Percentiles rank a stretch among this genome's conserved stretches.
These are phyloP conservation scores for Lacerta bilineata DNA, from an alignment of 2,797 vertebrate species.

Conservation along the genomic window DNA sequence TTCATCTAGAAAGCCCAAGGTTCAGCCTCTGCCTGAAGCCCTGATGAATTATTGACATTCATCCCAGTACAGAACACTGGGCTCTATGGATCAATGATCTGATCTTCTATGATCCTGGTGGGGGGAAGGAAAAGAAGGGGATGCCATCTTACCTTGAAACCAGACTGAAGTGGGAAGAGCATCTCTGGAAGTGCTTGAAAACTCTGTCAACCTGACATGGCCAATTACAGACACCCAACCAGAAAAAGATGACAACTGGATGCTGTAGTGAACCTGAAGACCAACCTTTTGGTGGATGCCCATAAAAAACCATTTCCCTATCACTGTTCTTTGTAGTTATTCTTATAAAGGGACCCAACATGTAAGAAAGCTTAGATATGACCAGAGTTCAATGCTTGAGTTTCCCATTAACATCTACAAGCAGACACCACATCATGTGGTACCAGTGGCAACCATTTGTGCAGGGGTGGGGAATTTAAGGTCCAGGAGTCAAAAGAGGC, in stretches of 20 bases:
- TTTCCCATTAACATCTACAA: background rate
- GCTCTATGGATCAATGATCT: background rate
- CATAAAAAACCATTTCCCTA: background rate
- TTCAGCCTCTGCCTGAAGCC: background rate
- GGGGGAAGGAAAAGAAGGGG: background rate
- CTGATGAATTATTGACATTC: background rate
- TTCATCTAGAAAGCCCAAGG: background rate
- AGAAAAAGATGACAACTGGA: background rate
- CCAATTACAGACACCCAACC: background rate
- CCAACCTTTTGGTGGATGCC: background rate
- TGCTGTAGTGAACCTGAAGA: background rate
- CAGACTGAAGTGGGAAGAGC: background rate
- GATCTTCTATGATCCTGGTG: background rate
- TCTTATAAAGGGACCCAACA: background rate
- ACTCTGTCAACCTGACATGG: background rate
- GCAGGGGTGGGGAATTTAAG: too few species aligned
- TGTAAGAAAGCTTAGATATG: background rate
- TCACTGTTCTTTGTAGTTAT: background rate
- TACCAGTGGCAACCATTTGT: background rate
- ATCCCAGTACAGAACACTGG: background rate
- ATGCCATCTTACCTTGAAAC: background rate
- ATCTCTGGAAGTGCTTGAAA: too few species aligned
- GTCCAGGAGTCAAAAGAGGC: too few species aligned
- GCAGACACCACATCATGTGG: background rate
- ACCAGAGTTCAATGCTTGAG: background rate